phyloP scores from a whole-genome alignment of 2,888 invertebrate species.

The Aplocera efformata region DNA sequence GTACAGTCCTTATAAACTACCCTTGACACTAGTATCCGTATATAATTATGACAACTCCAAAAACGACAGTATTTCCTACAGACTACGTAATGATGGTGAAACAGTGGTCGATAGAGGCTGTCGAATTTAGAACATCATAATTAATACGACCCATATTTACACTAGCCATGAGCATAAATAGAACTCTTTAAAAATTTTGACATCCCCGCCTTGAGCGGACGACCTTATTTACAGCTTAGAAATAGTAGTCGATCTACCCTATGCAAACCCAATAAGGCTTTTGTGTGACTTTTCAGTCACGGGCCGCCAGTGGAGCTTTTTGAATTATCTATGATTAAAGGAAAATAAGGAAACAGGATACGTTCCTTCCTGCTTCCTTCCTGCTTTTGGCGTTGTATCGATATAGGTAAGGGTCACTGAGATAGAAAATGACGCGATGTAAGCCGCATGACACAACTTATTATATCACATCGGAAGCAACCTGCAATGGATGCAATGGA shows the following conservation, averaged over 20 bases:
- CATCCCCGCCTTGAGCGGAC: slow-evolving; percentile 9
- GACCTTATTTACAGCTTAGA: slow-evolving; percentile 15
- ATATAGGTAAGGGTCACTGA: too few species aligned
- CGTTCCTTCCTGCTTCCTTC: too few species aligned
- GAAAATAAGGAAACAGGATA: too few species aligned
- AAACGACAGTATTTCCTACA: not conserved
- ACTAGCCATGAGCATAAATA: slow-evolving; percentile 13
- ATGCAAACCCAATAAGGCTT: slow-evolving; percentile 3
- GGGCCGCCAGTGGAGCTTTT: not conserved
- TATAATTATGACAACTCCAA: slow-evolving; percentile 8
- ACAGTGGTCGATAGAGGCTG: not conserved
- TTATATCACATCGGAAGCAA: too few species aligned
- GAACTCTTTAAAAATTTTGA: slow-evolving; percentile 7
- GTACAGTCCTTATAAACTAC: slow-evolving; percentile 4
- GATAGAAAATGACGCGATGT: too few species aligned
- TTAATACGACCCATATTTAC: slow-evolving; percentile 9
- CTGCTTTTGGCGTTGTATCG: too few species aligned
- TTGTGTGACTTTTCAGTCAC: not conserved
- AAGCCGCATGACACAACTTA: too few species aligned
- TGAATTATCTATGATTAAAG: not conserved
- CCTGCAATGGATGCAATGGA: too few species aligned
- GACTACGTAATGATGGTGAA: not conserved
- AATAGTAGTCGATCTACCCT: slow-evolving; percentile 7
- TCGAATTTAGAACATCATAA: slow-evolving; percentile 6
- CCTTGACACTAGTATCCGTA: slow-evolving; percentile 2